Evolutionary conservation across 64 coral and sea anemone species (phyloP).

Genomic region (Montipora foliosa): DNA sequence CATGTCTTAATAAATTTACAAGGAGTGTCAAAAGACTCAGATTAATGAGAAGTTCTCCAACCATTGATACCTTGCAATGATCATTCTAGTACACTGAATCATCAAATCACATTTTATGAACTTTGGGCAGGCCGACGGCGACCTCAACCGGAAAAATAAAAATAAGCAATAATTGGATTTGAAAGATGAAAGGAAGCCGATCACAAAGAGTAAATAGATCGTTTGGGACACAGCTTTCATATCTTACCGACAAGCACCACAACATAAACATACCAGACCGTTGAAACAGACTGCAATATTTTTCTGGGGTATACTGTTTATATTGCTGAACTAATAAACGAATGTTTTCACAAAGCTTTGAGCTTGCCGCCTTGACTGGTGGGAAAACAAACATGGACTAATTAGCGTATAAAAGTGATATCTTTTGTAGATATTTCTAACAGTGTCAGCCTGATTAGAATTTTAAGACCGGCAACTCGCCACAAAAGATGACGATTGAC

Average conservation of each 20-base stretch:
- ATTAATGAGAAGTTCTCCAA: no score
- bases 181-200: constrained; percentile 45
- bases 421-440: constrained; percentile 4
- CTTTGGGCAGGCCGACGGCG: background rate
- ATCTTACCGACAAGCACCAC: background rate
- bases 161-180: constrained; percentile 46
- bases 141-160: constrained; percentile 2
- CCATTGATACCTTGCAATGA: no score
- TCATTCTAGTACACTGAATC: background rate
- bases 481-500: background rate
- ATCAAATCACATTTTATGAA: background rate
- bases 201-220: background rate
- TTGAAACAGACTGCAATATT: background rate
- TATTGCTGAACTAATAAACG: background rate
- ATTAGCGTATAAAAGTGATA: constrained; percentile 32
- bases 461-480: background rate
- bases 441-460: background rate
- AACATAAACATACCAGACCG: background rate
- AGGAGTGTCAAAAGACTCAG: no score
- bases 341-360: background rate
- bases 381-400: constrained; percentile 20
- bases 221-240: background rate
- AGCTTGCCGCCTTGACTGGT: background rate
- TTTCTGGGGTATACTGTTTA: background rate
- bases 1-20: background rate